Percentiles rank a stretch among this genome's conserved stretches.
These are phyloP conservation scores for Anguilla japonica DNA, from an alignment of 2,113 vertebrate genomes.

Conservation along the genomic window DNA sequence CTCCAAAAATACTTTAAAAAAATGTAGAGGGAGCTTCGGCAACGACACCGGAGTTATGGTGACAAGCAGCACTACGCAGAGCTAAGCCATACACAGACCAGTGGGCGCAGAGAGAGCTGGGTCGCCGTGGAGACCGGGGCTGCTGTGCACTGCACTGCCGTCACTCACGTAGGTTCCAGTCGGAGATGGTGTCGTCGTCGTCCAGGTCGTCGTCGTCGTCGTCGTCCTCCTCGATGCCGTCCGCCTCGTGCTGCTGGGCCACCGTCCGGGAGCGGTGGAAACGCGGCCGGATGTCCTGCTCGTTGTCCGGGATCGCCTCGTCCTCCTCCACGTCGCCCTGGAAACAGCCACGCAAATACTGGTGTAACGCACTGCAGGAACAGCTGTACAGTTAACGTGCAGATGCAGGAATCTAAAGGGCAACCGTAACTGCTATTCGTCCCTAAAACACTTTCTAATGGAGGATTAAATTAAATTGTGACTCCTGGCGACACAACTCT, in stretches of 20 bases:
- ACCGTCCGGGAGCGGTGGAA: constrained; percentile 94
- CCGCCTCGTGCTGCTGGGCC: constrained; percentile 90
- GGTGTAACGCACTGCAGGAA: too few species aligned
- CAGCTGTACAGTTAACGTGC: background rate
- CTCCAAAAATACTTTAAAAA: background rate
- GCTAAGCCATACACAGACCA: background rate
- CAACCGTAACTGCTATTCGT: background rate
- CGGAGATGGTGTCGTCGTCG: constrained; percentile 93
- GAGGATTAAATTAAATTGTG: background rate
- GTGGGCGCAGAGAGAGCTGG: background rate
- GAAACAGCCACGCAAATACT: background rate
- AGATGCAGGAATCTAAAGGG: background rate
- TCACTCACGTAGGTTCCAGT: constrained; percentile 95
- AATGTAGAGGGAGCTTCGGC: too few species aligned
- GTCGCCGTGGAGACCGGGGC: too few species aligned
- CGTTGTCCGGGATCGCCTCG: constrained; percentile 92
- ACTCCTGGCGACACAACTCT: background rate
- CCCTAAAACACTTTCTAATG: background rate
- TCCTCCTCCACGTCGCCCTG: constrained; percentile 95
- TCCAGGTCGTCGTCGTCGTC: constrained; percentile 90
- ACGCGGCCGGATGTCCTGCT: constrained; percentile 92
- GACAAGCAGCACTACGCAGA: too few species aligned
- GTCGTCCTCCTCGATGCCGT: constrained; percentile 86
- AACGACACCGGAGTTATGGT: too few species aligned
- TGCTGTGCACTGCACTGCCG: background rate